Conservation (phyloP, 2,888 invertebrate genomes). For the Toxonevra muliebris region DNA sequence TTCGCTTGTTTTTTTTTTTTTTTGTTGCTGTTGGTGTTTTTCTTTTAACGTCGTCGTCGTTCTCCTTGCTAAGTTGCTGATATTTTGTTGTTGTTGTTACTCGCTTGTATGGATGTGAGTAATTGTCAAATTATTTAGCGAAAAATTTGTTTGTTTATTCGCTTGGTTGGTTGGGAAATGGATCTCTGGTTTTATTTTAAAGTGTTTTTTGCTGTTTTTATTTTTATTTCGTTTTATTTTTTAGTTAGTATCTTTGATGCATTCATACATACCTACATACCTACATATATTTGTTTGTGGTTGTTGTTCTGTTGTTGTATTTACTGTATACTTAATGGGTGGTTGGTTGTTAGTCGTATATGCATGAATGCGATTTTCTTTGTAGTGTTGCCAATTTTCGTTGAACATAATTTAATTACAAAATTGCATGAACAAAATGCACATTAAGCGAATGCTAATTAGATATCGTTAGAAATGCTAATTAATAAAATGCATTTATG, state of each 20-base stretch:
- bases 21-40: neutral
- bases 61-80: neutral
- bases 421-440: constrained; percentile 10
- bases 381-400: constrained; percentile 45
- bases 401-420: constrained; percentile 45
- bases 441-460: constrained; percentile 26
- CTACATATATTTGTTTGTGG: neutral
- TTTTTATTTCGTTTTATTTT: constrained; percentile 16
- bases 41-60: neutral
- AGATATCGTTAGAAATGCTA: constrained; percentile 25
- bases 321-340: constrained; percentile 42
- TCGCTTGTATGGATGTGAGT: constrained; percentile 55
- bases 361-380: constrained; percentile 53
- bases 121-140: constrained; percentile 65
- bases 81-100: neutral
- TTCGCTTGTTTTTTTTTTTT: constrained; percentile 2
- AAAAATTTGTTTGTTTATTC: constrained; percentile 64
- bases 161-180: constrained; percentile 59
- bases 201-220: constrained; percentile 34
- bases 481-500: constrained; percentile 24
- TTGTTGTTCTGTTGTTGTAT: constrained; percentile 10
- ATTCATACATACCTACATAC: neutral
- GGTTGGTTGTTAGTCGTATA: constrained; percentile 58
- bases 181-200: constrained; percentile 47
- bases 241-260: constrained; percentile 9